Evolutionary conservation across 1,140 invertebrate genomes (phyloP).

Genomic region (Campodea augens): DNA sequence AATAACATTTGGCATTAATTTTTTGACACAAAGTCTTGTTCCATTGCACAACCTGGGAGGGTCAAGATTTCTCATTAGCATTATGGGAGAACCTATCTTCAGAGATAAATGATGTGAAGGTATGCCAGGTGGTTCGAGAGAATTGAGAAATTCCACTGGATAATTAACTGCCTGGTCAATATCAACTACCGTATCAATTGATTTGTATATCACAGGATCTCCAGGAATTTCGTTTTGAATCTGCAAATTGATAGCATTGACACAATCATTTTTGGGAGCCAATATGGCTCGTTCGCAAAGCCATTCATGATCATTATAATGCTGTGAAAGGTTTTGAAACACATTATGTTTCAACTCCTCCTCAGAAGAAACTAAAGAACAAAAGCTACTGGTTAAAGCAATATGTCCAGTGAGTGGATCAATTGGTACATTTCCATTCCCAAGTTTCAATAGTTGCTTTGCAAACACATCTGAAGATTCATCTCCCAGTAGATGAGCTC

Average conservation of each 20-base stretch:
- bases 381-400: slow-evolving; percentile 11
- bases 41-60: too few species aligned
- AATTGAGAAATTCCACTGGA: slow-evolving; percentile 15
- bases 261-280: slow-evolving; percentile 16
- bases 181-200: slow-evolving; percentile 11
- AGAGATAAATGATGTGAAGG: slow-evolving; percentile 9
- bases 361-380: too few species aligned
- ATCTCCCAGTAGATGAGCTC: slow-evolving; percentile 4
- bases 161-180: slow-evolving; percentile 15
- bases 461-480: slow-evolving; percentile 9
- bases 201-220: slow-evolving; percentile 8
- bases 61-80: slow-evolving; percentile 11
- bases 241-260: slow-evolving; percentile 12
- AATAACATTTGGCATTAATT: too few species aligned
- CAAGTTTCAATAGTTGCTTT: slow-evolving; percentile 11
- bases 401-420: slow-evolving; percentile 6
- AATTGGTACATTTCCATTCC: slow-evolving; percentile 11
- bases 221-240: slow-evolving; percentile 8
- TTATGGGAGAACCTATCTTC: slow-evolving; percentile 12
- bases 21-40: too few species aligned
- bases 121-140: slow-evolving; percentile 8
- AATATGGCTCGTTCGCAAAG: slow-evolving; percentile 19
- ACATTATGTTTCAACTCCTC: slow-evolving; percentile 18
- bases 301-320: slow-evolving; percentile 18
- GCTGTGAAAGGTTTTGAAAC: slow-evolving; percentile 17